A percentile compares a stretch with the other conserved stretches of the same genome.
Conservation (phyloP, 2,888 invertebrate species). For the Minunthozetes semirufus region DNA sequence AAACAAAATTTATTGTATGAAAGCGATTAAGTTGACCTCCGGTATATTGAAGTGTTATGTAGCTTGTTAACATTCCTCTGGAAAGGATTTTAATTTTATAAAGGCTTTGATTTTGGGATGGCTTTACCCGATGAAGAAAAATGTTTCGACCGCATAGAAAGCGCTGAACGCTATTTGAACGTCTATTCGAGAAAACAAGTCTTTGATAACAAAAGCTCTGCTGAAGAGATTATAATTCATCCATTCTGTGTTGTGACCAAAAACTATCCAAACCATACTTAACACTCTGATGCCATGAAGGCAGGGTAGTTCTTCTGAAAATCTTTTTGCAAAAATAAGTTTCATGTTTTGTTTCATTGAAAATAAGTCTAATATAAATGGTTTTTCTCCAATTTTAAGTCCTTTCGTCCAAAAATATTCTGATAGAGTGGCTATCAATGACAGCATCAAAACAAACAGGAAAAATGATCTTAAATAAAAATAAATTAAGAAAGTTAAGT, state of each 20-base stretch:
- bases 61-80: conserved; percentile 29
- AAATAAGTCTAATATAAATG: neutral
- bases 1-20: neutral
- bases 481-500: too few species aligned
- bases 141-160: conserved; percentile 17
- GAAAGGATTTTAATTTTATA: neutral
- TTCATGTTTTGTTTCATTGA: neutral
- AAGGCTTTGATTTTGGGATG: neutral
- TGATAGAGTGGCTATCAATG: too few species aligned
- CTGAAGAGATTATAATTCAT: neutral
- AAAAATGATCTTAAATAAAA: too few species aligned
- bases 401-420: too few species aligned
- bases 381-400: neutral
- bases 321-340: neutral
- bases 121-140: conserved; percentile 21
- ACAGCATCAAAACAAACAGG: too few species aligned
- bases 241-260: neutral
- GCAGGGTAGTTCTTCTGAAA: neutral
- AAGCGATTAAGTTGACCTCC: neutral
- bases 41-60: conserved; percentile 9
- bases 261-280: neutral
- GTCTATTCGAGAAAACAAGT: neutral
- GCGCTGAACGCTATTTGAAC: neutral
- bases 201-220: neutral
- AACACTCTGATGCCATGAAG: conserved; percentile 4